These are phyloP conservation scores for Epinotia brunnichana DNA, from an alignment of 2,888 invertebrate genomes.

Conservation along the genomic window DNA sequence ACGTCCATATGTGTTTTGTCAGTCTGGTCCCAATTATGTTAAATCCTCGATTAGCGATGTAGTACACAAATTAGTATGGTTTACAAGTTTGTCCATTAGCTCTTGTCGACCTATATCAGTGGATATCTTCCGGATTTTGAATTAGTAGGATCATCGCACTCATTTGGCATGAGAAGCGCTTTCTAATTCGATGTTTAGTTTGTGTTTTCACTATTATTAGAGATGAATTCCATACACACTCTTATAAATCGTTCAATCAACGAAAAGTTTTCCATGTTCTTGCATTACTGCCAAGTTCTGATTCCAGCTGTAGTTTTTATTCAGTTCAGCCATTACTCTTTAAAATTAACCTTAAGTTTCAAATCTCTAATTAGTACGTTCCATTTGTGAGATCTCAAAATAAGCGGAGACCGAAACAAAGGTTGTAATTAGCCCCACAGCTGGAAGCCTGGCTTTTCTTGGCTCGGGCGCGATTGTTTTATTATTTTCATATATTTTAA, in stretches of 20 bases:
- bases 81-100: slow-evolving; percentile 23
- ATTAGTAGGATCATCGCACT: slow-evolving; percentile 1
- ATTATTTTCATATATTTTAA: background rate
- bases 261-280: no score
- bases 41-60: slow-evolving; percentile 28
- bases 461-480: slow-evolving; percentile 1
- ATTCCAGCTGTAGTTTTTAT: no score
- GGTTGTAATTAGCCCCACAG: slow-evolving; percentile 17
- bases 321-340: background rate
- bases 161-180: slow-evolving; percentile 15
- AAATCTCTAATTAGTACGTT: slow-evolving; percentile 8
- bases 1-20: slow-evolving; percentile 19
- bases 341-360: slow-evolving; percentile 1
- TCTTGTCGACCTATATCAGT: slow-evolving; percentile 7
- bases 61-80: slow-evolving; percentile 30
- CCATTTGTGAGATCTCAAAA: slow-evolving; percentile 19
- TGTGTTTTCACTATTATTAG: background rate
- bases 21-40: background rate
- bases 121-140: slow-evolving; percentile 5
- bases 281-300: no score
- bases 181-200: slow-evolving; percentile 1
- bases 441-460: slow-evolving; percentile 9
- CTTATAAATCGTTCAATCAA: no score
- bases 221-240: background rate
- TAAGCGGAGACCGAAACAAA: slow-evolving; percentile 15